phyloP scores from a whole-genome alignment of 2,113 vertebrate genomes.

The Cairina moschata region DNA sequence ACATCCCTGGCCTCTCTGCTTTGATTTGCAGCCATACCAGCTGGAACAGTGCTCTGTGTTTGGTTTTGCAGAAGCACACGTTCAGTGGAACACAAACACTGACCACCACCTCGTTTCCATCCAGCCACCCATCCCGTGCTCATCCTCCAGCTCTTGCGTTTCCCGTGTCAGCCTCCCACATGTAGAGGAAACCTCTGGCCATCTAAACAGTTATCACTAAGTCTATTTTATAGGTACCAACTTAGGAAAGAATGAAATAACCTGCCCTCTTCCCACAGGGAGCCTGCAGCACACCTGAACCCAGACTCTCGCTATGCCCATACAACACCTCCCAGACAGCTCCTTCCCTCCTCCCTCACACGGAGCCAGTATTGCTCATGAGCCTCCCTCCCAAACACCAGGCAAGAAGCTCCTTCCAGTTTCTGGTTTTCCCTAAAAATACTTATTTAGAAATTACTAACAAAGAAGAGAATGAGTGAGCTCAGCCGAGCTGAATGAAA shows the following conservation, averaged over 20 bases:
- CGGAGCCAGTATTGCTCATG: background rate
- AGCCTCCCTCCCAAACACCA: background rate
- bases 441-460: background rate
- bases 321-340: background rate
- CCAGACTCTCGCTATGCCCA: background rate
- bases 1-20: background rate
- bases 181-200: background rate
- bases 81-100: background rate
- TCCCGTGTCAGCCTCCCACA: background rate
- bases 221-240: background rate
- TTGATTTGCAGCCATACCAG: background rate
- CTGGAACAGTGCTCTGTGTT: rapidly evolving
- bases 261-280: background rate
- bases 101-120: background rate
- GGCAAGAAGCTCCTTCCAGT: background rate
- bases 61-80: background rate
- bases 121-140: background rate
- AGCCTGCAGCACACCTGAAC: background rate
- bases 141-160: background rate
- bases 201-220: background rate
- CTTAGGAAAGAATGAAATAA: background rate
- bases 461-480: background rate
- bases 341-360: background rate
- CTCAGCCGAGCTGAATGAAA: constrained; percentile 4
- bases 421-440: background rate